Conservation (phyloP, 2,888 invertebrate species). For the Apamea crenata region DNA sequence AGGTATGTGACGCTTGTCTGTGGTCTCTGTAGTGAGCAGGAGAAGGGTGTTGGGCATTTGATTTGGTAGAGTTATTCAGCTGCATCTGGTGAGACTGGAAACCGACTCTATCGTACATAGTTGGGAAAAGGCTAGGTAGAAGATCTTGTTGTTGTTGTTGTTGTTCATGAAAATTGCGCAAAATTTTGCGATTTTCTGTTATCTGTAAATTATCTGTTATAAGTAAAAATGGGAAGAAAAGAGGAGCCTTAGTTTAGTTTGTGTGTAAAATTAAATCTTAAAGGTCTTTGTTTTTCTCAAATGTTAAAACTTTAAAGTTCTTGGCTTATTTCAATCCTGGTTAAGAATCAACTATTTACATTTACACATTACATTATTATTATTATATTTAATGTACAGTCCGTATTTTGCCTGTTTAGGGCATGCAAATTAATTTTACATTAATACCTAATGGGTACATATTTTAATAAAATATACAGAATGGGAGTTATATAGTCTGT, state of each 20-base stretch:
- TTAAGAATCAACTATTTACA: too few relatives aligned
- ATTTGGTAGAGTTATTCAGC: slow-evolving; percentile 21
- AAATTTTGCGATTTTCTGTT: neutral
- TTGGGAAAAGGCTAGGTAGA: neutral
- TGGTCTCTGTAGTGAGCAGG: neutral
- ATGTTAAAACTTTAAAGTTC: neutral
- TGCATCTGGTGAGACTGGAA: neutral
- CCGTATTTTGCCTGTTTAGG: too few relatives aligned
- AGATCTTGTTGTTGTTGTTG: too few relatives aligned
- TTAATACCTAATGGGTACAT: too few relatives aligned
- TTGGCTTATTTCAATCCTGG: neutral
- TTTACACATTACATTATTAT: too few relatives aligned
- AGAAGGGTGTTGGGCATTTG: slow-evolving; percentile 41
- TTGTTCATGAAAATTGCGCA: too few relatives aligned
- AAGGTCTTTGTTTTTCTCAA: neutral
- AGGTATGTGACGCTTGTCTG: slow-evolving; percentile 86
- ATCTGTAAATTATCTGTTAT: neutral
- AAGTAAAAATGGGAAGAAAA: neutral
- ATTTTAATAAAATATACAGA: too few relatives aligned
- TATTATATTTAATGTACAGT: too few relatives aligned
- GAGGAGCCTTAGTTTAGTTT: too few relatives aligned
- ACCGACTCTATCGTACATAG: neutral
- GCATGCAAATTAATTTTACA: too few relatives aligned
- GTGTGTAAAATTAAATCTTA: neutral
- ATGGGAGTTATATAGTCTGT: neutral